A percentile compares a stretch with the other conserved stretches of the same genome.
These are phyloP conservation scores for Callopanchax toddi DNA, from an alignment of 2,113 vertebrate genomes.

Conservation along the genomic window DNA sequence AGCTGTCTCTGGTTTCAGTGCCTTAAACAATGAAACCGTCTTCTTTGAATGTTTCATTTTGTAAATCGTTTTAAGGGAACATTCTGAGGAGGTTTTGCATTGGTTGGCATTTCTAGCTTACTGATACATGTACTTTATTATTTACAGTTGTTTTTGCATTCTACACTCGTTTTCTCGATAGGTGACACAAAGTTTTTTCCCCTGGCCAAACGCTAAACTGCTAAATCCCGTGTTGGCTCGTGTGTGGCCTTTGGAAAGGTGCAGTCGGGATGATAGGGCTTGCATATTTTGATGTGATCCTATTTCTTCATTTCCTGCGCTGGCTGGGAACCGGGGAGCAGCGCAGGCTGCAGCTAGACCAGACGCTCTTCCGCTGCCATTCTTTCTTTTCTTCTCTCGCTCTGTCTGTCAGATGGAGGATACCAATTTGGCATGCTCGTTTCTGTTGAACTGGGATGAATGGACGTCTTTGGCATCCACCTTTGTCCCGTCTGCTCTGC, in stretches of 20 bases:
- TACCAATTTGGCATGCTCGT: slow-evolving; percentile 52
- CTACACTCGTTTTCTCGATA: slow-evolving; percentile 43
- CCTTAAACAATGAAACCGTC: too few species aligned
- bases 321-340: slow-evolving; percentile 65
- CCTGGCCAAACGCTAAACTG: slow-evolving; percentile 54
- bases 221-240: slow-evolving; percentile 50
- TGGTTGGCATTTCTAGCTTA: too few species aligned
- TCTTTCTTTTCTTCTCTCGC: slow-evolving; percentile 37
- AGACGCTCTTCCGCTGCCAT: slow-evolving; percentile 39
- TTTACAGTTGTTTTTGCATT: slow-evolving; percentile 15
- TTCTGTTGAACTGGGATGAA: slow-evolving; percentile 55
- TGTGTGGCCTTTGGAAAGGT: slow-evolving; percentile 65
- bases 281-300: slow-evolving; percentile 80
- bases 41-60: too few species aligned
- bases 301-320: slow-evolving; percentile 82
- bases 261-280: slow-evolving; percentile 63
- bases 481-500: slow-evolving; percentile 16
- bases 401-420: slow-evolving; percentile 55
- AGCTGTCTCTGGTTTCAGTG: too few species aligned
- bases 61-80: too few species aligned
- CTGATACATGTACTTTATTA: too few species aligned
- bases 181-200: slow-evolving; percentile 46
- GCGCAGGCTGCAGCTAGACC: slow-evolving; percentile 56
- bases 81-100: too few species aligned
- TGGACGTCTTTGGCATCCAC: slow-evolving; percentile 52